Percentiles rank a stretch among this genome's conserved stretches.
phyloP scores from a whole-genome alignment of 2,797 vertebrate genomes.

The Tapera naevia region DNA sequence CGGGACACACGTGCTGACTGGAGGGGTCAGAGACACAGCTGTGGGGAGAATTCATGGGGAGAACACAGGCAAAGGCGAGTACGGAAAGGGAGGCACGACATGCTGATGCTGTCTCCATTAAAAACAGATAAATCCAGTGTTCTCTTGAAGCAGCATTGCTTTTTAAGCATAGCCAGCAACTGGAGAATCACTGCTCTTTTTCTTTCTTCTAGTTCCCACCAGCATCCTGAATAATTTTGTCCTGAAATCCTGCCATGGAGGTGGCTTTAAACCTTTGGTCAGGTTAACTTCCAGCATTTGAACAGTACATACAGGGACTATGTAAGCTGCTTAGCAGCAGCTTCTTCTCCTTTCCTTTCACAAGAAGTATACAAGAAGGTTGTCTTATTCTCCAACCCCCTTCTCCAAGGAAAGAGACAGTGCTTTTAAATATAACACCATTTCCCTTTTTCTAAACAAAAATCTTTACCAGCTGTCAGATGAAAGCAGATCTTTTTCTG shows the following conservation, averaged over 20 bases:
- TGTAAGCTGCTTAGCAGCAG: neutral
- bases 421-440: neutral
- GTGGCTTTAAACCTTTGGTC: neutral
- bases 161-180: neutral
- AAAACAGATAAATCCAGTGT: neutral
- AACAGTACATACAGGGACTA: neutral
- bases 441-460: neutral
- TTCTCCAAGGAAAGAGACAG: neutral
- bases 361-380: neutral
- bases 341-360: neutral
- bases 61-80: neutral
- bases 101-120: neutral
- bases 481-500: neutral
- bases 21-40: rapidly evolving
- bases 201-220: neutral
- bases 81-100: neutral
- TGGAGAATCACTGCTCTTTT: neutral
- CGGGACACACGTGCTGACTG: neutral
- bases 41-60: rapidly evolving
- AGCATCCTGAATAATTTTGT: neutral
- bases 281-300: neutral
- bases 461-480: neutral
- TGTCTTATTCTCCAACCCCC: neutral
- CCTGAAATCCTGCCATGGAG: neutral
- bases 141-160: neutral